Evolutionary conservation across 2,888 invertebrate species (phyloP).

Genomic region (Trachelus stipa): DNA sequence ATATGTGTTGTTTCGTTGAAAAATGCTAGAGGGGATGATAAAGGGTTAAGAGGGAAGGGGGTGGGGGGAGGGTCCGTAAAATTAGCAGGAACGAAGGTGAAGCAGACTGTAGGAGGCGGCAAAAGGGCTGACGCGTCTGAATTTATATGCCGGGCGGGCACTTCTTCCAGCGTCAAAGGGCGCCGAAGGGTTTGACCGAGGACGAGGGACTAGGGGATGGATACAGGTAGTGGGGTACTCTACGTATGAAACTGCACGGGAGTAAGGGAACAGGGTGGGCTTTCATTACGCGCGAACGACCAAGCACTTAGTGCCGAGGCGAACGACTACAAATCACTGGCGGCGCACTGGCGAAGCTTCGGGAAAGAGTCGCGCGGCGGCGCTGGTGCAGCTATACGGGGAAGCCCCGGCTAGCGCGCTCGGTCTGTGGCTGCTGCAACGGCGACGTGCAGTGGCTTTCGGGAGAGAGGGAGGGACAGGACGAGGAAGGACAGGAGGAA

Average conservation of each 20-base stretch:
- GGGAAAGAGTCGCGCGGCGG: background rate
- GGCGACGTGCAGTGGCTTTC: background rate
- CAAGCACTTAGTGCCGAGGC: slow-evolving; percentile 8
- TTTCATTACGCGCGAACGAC: slow-evolving; percentile 10
- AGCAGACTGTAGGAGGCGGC: background rate
- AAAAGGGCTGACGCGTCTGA: background rate
- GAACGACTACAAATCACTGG: slow-evolving; percentile 10
- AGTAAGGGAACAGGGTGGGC: background rate
- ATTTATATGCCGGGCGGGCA: background rate
- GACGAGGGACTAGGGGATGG: background rate
- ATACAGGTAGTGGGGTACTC: background rate
- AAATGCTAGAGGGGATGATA: too few species aligned
- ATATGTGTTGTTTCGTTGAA: background rate
- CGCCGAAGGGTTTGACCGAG: background rate
- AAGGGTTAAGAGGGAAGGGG: too few species aligned
- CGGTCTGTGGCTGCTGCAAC: background rate
- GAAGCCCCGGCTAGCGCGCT: background rate
- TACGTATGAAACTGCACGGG: background rate
- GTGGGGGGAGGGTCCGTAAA: accelerated
- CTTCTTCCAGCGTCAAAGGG: background rate
- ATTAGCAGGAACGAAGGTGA: background rate
- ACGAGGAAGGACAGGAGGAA: background rate
- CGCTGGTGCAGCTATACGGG: background rate
- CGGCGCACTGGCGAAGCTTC: background rate
- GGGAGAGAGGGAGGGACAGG: background rate